phyloP scores from a whole-genome alignment of 2,888 invertebrate species.

The Yponomeuta sedellus region DNA sequence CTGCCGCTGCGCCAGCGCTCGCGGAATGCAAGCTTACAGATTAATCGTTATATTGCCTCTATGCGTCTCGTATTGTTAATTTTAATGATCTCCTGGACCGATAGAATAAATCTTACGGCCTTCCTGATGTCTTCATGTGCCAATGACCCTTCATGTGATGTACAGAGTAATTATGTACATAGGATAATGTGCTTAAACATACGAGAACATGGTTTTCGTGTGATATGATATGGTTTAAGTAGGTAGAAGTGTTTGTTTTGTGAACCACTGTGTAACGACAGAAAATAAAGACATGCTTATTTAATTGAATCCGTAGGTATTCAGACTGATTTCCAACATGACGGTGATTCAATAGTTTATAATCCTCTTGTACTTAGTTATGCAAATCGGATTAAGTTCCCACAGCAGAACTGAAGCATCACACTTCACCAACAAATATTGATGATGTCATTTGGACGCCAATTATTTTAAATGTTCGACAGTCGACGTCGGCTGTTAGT shows the following conservation, averaged over 20 bases:
- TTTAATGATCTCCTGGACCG: slow-evolving; percentile 40
- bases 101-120: slow-evolving; percentile 55
- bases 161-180: slow-evolving; percentile 11
- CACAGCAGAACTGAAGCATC: slow-evolving; percentile 33
- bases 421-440: slow-evolving; percentile 34
- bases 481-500: slow-evolving; percentile 6
- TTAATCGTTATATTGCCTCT: slow-evolving; percentile 31
- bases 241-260: background rate
- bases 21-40: slow-evolving; percentile 26
- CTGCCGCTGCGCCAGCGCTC: slow-evolving; percentile 1
- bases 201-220: slow-evolving; percentile 5
- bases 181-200: slow-evolving; percentile 4
- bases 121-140: slow-evolving; percentile 55
- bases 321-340: background rate
- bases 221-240: background rate
- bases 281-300: background rate
- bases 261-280: background rate
- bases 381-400: slow-evolving; percentile 46
- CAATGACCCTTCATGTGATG: slow-evolving; percentile 57
- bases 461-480: slow-evolving; percentile 28
- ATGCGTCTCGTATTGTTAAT: slow-evolving; percentile 40
- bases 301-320: background rate
- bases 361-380: slow-evolving; percentile 41
- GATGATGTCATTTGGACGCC: slow-evolving; percentile 44
- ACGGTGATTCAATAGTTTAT: slow-evolving; percentile 16